A percentile compares a stretch with the other conserved stretches of the same genome.
These are phyloP conservation scores for Paratrypauchen microcephalus DNA, from an alignment of 2,797 vertebrate genomes.

Conservation along the genomic window DNA sequence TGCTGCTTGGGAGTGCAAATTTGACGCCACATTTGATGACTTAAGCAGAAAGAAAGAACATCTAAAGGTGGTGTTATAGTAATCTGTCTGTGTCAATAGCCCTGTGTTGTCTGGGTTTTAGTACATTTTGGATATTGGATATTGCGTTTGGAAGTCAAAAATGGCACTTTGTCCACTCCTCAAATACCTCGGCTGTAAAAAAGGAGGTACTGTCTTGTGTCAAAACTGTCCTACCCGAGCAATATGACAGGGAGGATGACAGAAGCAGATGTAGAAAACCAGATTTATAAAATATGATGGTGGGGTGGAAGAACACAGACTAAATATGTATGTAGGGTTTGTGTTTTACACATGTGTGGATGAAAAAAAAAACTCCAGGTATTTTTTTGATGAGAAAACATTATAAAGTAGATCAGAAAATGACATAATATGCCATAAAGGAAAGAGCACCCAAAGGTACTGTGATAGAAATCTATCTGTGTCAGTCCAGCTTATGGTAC, in stretches of 20 bases:
- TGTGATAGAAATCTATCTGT: slow-evolving; percentile 26
- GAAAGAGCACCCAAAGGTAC: slow-evolving; percentile 28
- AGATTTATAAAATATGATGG: too few relatives aligned
- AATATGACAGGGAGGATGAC: slow-evolving; percentile 55
- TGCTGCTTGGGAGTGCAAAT: slow-evolving; percentile 49
- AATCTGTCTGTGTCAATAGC: slow-evolving; percentile 28
- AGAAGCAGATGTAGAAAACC: too few relatives aligned
- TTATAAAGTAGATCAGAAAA: too few relatives aligned
- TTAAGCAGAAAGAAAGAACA: slow-evolving; percentile 49
- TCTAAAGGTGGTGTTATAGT: slow-evolving; percentile 31
- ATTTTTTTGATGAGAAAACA: too few relatives aligned
- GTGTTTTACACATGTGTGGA: too few relatives aligned
- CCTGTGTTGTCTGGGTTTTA: slow-evolving; percentile 20
- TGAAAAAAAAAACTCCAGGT: too few relatives aligned
- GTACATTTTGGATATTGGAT: slow-evolving; percentile 36
- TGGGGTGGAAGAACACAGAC: too few relatives aligned
- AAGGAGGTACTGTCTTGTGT: too few relatives aligned
- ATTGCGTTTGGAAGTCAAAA: slow-evolving; percentile 52
- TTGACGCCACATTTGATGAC: slow-evolving; percentile 59
- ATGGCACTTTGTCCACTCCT: slow-evolving; percentile 52
- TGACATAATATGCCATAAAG: slow-evolving; percentile 9
- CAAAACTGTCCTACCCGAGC: too few relatives aligned
- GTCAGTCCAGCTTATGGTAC: slow-evolving; percentile 23
- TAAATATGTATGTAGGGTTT: too few relatives aligned
- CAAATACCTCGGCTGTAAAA: slow-evolving; percentile 10